Evolutionary conservation across 1,140 invertebrate species (phyloP), one percentile per base, ranked within the genome.

Genomic region (Psix sp.): DNA sequence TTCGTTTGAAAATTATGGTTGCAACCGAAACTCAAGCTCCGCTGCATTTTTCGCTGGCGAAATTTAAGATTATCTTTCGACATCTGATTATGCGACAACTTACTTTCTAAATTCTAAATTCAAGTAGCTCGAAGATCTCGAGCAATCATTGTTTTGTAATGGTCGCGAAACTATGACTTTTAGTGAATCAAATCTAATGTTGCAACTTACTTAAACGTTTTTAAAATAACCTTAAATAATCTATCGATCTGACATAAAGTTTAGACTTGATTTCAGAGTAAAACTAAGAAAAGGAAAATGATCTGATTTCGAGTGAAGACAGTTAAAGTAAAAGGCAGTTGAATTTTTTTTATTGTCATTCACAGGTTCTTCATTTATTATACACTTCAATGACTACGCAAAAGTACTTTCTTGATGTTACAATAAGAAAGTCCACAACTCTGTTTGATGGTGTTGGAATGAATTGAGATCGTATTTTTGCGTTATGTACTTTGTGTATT

Each of bases 41-140:
- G 18, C 10, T 52, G 48, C 40, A 65, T 38, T 46, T 17, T 52
- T 52, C 21, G 0, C 31, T 54, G 35, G 42, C 17, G 40, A 66
- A 56, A 54, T 65, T 46, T 36, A 38, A 66, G 51, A 66, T 56
- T 48, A 56, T 35, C 51, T 73, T 60, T 72, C 52, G 49, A 52
- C 70, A 68, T 56, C 62, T 40, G 51, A 56, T 66, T 66, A 56
- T 65, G 49, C 40, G 49, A 65, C 49, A 54, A 46, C 13, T 39
- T 9, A 26, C 48, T 52, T 52, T 52, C 59, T 52, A 65, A 54
- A 65, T 29, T 43, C 29, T 52, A 33, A 46, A 65, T 40, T 65
- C 60, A 39, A 51, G 51, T 31, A 14, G 18, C 39, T 45, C 15
- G 24, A 38, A 54, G 36, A 36, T 42, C n/a, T 14, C 17, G 21